A percentile compares a stretch with the other conserved stretches of the same genome.
phyloP scores from a whole-genome alignment of 1,140 invertebrate species.

The Panonychus citri region DNA sequence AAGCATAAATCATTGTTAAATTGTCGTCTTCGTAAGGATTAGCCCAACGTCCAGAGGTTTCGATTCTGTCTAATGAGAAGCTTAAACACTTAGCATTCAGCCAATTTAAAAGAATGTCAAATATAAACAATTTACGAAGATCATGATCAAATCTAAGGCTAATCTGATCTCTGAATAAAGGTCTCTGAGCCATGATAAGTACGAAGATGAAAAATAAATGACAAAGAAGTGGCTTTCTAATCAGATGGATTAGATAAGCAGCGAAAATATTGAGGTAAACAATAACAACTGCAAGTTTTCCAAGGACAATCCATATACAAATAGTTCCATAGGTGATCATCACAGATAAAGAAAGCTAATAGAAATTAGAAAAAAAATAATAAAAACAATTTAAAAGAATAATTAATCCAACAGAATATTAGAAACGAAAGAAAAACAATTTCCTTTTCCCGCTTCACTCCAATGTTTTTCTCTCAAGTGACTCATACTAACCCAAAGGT shows the following conservation, averaged over 20 bases:
- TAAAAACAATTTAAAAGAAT: not conserved
- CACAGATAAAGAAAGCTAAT: not conserved
- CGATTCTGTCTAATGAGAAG: conserved; percentile 12
- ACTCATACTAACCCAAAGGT: not conserved
- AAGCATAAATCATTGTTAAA: conserved; percentile 4
- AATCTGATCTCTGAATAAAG: not conserved
- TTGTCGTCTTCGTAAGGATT: not conserved
- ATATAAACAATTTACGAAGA: conserved; percentile 6
- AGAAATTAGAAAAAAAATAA: not conserved
- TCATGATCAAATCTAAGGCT: not conserved
- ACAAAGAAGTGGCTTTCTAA: not conserved
- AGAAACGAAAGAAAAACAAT: no score
- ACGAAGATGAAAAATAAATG: not conserved
- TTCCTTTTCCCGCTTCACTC: not conserved
- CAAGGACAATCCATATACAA: not conserved
- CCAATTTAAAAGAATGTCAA: conserved; percentile 15
- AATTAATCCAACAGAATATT: no score
- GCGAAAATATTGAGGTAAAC: not conserved
- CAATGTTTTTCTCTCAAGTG: no score
- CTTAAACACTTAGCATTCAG: conserved; percentile 13
- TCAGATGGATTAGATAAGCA: not conserved
- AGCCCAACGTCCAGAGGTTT: not conserved
- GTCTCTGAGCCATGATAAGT: not conserved
- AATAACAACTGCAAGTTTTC: not conserved
- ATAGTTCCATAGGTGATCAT: not conserved